Conservation (phyloP, 1,140 invertebrate genomes). For the Chrysomallon squamiferum region DNA sequence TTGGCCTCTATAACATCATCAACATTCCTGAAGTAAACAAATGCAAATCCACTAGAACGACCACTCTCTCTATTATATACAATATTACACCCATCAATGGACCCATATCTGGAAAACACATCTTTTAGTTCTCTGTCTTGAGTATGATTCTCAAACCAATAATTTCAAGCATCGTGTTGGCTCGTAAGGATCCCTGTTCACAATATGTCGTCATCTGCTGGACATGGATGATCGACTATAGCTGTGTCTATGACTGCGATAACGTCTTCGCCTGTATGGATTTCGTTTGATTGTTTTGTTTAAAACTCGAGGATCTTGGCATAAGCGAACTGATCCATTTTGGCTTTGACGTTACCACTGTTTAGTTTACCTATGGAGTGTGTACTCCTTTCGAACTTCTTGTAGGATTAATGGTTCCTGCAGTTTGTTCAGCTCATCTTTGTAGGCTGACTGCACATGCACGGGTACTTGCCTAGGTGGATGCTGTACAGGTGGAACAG, state of each 20-base stretch:
- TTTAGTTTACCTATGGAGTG: conserved; percentile 36
- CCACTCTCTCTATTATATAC: conserved; percentile 95
- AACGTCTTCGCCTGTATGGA: too few relatives aligned
- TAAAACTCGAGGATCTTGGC: conserved; percentile 65
- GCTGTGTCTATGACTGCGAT: too few relatives aligned
- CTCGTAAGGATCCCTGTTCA: too few relatives aligned
- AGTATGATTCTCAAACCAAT: conserved; percentile 92
- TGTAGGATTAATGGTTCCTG: conserved; percentile 18
- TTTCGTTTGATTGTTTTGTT: conserved; percentile 63
- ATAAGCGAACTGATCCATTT: conserved; percentile 61
- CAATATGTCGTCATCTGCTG: too few relatives aligned
- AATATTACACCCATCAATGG: conserved; percentile 91
- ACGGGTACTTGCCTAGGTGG: conserved; percentile 18
- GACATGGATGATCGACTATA: too few relatives aligned
- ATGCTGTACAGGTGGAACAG: conserved; percentile 16
- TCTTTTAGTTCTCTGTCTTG: conserved; percentile 90
- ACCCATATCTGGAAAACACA: conserved; percentile 91
- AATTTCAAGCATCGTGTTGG: conserved; percentile 88
- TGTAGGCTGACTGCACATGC: conserved; percentile 11
- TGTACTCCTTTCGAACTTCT: conserved; percentile 25
- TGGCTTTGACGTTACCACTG: conserved; percentile 25
- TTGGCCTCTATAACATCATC: conserved; percentile 94
- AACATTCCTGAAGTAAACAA: conserved; percentile 90
- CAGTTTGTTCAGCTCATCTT: conserved; percentile 33
- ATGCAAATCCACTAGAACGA: conserved; percentile 93